Base-by-base conservation (phyloP, 2,888 invertebrate species). In the Meloe dianella region DNA sequence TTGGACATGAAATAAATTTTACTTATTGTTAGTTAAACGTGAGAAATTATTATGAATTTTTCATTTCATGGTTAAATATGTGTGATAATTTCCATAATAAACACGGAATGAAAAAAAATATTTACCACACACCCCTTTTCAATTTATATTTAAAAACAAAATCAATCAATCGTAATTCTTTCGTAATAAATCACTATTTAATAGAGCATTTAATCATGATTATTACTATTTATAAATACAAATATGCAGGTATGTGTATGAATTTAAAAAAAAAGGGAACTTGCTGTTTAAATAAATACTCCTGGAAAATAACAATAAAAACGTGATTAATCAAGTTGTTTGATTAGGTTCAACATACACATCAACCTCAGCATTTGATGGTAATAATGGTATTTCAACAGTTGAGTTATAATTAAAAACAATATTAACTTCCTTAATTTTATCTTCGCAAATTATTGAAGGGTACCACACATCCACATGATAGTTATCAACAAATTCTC, bases 341-440 rank as follows among this genome's bases (percentile, higher is more conserved):
- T 59, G 59, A 22, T 67, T 60, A 22, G 64, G 61, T 27, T 64
- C 59, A 35, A 64, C 60, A 57, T 69, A 66, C 22, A 66, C 69
- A 54, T 69, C 69, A 27, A 68, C 65, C 27, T 69, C 66, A 27
- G 59, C 63, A 57, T 57, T 58, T 29, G 72, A 68, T 57, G 66
- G 64, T 7, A 72, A 59, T 57, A 76, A 30, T 2, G 78, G 78
- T 63, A 78, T 76, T 61, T 77, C 76, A 27, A 74, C 75, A n/a
- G 78, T 75, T 64, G 72, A 75, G 61, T 78, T 77, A 57, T 71
- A 71, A 71, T 73, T 78, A 59, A 73, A 77, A 9, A 78, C 77
- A 24, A 77, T 69, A 66, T 77, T 77, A 10, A 77, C 70, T 58
- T 73, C 73, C 20, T 67, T 71, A 1, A 57, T 61, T 57, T 66